Evolutionary conservation across 2,113 vertebrate species (phyloP), one percentile per base, ranked within the genome.

Genomic region (Glaucomys volans): DNA sequence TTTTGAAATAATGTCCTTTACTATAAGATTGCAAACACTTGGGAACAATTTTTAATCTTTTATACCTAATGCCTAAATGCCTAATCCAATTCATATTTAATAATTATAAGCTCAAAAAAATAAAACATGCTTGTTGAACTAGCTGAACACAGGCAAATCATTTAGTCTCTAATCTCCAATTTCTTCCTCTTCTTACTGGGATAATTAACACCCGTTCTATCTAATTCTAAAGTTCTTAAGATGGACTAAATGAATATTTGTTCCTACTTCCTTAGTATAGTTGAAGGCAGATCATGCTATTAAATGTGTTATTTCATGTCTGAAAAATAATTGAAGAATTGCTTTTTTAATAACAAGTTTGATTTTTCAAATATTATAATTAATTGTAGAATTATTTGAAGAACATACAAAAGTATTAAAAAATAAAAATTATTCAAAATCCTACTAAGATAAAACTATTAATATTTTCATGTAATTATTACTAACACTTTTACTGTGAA

Each of bases 141-240:
- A 91, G 96, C 62, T 93, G 84, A 96, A 88, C 72, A 54, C 44
- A 97, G 67, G 30, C 6, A 96, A 90, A 80, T 96, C 90, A 97
- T 59, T 92, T 92, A 96, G 30, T 90, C 40, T 92, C 37, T 84
- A 54, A 94, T 96, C 85, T 95, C 94, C 69, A 82, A 57, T 94
- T 95, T 95, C 35, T 96, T 97, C 76, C 30, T 97, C 12, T 90
- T 81, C 64, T 96, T 75, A 90, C 83, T 95, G 28, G 57, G 52
- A 82, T 92, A 85, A 97, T 94, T 95, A 95, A 95, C 40, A 96
- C 50, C 77, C 90, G 74, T 50, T 91, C 79, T 90, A 87, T 90
- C 79, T 89, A 97, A 90, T 87, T 91, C 35, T 77, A 76, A 96
- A 79, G 67, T 95, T 96, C 76, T 95, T 87, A 95, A 95, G 87